Conservation (phyloP, 2,113 vertebrate species). For the Chlamydotis undulata region DNA sequence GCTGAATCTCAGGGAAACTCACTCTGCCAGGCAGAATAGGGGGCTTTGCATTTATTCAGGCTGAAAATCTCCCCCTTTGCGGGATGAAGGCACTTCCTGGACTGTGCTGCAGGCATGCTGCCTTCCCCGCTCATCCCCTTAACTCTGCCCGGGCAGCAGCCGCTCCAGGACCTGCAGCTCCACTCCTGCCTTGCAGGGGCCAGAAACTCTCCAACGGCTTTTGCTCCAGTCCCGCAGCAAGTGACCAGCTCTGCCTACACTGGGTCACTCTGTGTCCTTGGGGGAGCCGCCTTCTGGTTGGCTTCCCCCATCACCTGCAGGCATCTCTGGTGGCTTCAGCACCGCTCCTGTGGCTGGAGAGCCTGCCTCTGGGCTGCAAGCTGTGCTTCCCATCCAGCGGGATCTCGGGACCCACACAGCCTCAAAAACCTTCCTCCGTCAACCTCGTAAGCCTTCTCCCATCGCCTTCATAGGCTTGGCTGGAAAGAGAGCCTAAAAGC, state of each 20-base stretch:
- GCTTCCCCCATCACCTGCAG: background rate
- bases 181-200: background rate
- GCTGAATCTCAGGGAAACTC: conserved; percentile 21
- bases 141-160: background rate
- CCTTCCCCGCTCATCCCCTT: background rate
- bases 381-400: background rate
- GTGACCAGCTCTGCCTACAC: background rate
- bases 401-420: background rate
- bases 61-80: background rate
- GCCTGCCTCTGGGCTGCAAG: background rate
- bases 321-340: background rate
- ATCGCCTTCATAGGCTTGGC: background rate
- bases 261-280: fast-evolving
- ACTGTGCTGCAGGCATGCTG: background rate
- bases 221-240: background rate
- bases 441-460: background rate
- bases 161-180: background rate
- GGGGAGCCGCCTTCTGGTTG: background rate
- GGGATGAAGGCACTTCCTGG: background rate
- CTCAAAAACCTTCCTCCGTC: background rate
- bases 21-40: background rate
- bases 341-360: background rate
- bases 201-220: background rate
- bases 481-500: background rate
- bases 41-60: conserved; percentile 11